Evolutionary conservation across 2,888 invertebrate genomes (phyloP), one percentile per base, ranked within the genome.

Genomic region (Melipona beecheii): DNA sequence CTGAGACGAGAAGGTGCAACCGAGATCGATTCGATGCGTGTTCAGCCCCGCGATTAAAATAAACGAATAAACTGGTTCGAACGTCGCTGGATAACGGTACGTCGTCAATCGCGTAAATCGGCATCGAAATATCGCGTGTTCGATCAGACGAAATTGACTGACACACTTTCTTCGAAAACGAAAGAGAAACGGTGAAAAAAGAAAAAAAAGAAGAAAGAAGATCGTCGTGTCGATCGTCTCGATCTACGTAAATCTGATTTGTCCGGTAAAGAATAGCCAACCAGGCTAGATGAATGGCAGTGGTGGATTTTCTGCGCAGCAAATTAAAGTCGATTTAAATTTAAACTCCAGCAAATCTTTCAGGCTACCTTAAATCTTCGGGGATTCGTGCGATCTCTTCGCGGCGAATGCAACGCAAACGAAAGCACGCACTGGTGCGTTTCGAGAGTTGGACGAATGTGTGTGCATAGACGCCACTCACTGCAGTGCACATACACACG

Each of bases 251-350:
- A 4, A 27, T 19, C 24, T 4, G 64, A 0, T 11, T 36, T 19
- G 31, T 5, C 9, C 15, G 9, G n/a, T 2, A n/a, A 17, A 19
- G 43, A 24, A 17, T 6, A 17, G 65, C 13, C n/a, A 19, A 24
- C 21, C 9, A 31, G 31, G 5, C 15, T 24, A 4, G 21, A 6
- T 21, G 49, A 13, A 27, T 0, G n/a, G 21, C 19, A 31, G 54
- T 9, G 36, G 36, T 17, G 36, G 19, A 69, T 50, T 21, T 68
- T 71, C 60, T n/a, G 65, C 73, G 64, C 69, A 24, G 64, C 81
- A n/a, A 74, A 78, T 81, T 77, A 77, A 72, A 75, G 78, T 70
- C 82, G 68, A 83, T 83, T 83, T 87, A 83, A 85, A 83, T 83
- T 87, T 73, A 79, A 79, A 27, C 81, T 36, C 79, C 82, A 31